Evolutionary conservation across 1,140 invertebrate genomes (phyloP), one percentile per base, ranked within the genome.

Genomic region (Rhyacophila brunnea): DNA sequence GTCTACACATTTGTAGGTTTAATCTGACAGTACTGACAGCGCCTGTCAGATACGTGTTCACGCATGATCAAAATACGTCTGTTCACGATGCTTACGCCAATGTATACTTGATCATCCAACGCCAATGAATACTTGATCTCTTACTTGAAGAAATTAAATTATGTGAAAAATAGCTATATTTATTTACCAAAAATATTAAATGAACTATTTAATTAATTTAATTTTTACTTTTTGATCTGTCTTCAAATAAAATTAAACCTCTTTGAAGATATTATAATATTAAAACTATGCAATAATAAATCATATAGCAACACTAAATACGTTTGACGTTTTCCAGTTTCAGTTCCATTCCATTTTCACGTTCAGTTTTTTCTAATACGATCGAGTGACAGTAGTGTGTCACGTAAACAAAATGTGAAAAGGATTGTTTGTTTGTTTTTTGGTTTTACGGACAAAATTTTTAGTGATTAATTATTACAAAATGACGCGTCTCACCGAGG

Each of bases 401-500:
- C 34, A 34, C 32, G 53, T 15, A 28, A 11, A 40, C 32, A 38
- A 47, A 47, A 47, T 56, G 53, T 56, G 53, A 56, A 34, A 40
- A 54, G n/a, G 18, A 32, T 15, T 18, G 51, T 34, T 56, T 40
- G 42, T 56, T 45, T 45, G 23, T 54, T 56, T 51, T 56, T 47
- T 38, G 32, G 43, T 14, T 51, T 52, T 52, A 15, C 14, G 9
- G 20, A 20, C 35, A 35, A 48, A 59, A 49, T 59, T 46, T n/a
- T 38, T 10, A 14, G 57, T 51, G 47, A 44, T 58, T 34, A 28
- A 28, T 28, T 20, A 20, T 13, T 60, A 10, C 42, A 71, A 23
- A 43, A 91, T 91, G 85, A 87, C 89, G 62, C 86, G 85, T 48
- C 75, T 95, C 64, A 94, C 92, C 6, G 91, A 95, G 78, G 91